Conservation (phyloP, 1,140 invertebrate species). For the Amphibalanus amphitrite region DNA sequence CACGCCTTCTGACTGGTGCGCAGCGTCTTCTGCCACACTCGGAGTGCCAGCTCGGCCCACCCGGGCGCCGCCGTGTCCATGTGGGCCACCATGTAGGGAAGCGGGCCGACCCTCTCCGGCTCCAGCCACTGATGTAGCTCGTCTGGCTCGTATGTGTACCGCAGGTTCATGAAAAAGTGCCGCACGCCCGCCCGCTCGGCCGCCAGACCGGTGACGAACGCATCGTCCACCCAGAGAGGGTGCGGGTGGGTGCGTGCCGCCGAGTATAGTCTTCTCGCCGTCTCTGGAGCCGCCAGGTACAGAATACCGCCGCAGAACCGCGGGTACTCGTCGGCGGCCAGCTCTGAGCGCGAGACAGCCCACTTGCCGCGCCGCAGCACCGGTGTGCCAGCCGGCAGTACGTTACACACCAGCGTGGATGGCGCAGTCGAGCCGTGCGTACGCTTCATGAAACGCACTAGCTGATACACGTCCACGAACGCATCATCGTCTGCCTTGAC, state of each 20-base stretch:
- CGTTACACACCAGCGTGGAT: conserved; percentile 25
- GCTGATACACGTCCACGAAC: conserved; percentile 31
- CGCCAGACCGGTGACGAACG: conserved; percentile 32
- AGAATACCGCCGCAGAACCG: conserved; percentile 31
- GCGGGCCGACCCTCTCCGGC: conserved; percentile 5
- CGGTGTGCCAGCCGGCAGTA: conserved; percentile 24
- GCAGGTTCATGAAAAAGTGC: conserved; percentile 25
- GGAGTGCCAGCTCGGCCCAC: conserved; percentile 8
- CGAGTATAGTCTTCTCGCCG: conserved; percentile 27
- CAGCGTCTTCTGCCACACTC: not conserved
- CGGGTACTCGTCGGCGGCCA: conserved; percentile 23
- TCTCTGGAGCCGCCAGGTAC: conserved; percentile 21
- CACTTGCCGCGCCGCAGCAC: conserved; percentile 28
- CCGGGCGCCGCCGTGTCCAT: conserved; percentile 16
- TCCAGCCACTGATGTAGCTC: conserved; percentile 22
- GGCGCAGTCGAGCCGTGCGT: conserved; percentile 17
- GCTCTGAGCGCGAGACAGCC: conserved; percentile 24
- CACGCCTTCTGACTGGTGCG: not conserved
- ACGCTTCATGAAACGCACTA: conserved; percentile 23
- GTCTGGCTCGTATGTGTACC: conserved; percentile 23
- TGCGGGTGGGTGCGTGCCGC: conserved; percentile 22
- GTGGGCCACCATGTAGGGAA: conserved; percentile 19
- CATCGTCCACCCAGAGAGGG: conserved; percentile 36
- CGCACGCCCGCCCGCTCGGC: conserved; percentile 20
- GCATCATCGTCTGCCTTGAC: conserved; percentile 38